Evolutionary conservation across 2,888 invertebrate species (phyloP).

Genomic region (Polyommatus iphigenia): DNA sequence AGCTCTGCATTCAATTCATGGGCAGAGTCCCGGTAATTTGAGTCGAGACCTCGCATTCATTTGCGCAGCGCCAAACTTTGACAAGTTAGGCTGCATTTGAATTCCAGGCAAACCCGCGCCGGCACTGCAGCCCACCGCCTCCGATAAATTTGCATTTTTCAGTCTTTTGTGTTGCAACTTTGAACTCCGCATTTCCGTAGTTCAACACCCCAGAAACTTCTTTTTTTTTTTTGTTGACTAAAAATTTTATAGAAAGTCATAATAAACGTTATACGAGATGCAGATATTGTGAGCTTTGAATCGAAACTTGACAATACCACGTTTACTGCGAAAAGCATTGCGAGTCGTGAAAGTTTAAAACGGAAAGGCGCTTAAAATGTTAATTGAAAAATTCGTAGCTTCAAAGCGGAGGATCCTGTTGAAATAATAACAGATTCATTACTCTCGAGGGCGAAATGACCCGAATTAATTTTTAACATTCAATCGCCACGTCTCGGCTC

Average conservation of each 20-base stretch:
- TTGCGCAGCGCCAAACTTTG: conserved; percentile 65
- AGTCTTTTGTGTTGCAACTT: conserved; percentile 54
- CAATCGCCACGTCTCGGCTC: conserved; percentile 63
- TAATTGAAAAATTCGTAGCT: conserved; percentile 12
- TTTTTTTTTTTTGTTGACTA: conserved; percentile 7
- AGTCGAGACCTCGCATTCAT: conserved; percentile 51
- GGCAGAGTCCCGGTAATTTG: conserved; percentile 31
- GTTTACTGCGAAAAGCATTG: background rate
- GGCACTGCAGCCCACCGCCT: conserved; percentile 45
- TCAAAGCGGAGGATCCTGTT: conserved; percentile 36
- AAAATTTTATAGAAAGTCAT: conserved; percentile 25
- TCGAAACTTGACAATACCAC: background rate
- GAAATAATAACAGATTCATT: conserved; percentile 68
- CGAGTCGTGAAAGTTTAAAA: conserved; percentile 17
- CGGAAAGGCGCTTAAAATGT: background rate
- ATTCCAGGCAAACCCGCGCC: conserved; percentile 53
- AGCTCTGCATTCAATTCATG: conserved; percentile 31
- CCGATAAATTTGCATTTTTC: conserved; percentile 62
- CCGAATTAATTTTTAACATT: conserved; percentile 77
- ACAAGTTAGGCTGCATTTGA: conserved; percentile 70
- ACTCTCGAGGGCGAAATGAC: conserved; percentile 67
- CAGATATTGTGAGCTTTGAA: background rate
- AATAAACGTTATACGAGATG: conserved; percentile 23
- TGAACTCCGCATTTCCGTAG: conserved; percentile 47
- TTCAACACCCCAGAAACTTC: conserved; percentile 25